Evolutionary conservation across 2,113 vertebrate species (phyloP), one percentile per base, ranked within the genome.

Genomic region (Calyptomena viridis): DNA sequence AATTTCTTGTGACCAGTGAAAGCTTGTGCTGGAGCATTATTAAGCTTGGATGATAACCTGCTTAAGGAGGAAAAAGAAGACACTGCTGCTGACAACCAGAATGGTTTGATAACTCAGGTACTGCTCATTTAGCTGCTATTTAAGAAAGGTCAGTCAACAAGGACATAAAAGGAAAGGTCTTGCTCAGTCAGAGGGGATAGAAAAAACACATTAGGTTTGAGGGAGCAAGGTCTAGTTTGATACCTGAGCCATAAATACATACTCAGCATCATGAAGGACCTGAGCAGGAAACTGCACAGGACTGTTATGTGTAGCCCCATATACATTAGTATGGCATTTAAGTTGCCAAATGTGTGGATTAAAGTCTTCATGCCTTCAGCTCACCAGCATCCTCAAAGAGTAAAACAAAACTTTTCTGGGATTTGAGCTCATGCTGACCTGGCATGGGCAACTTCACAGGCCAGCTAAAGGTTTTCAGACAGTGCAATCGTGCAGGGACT

Each of bases 401-500:
- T 47, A 53, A 81, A 84, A 35, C 8, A 39, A 20, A 44, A 55
- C 33, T 75, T 35, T 84, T 13, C 30, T 71, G 55, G 40, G n/a
- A 35, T 53, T 62, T 47, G 17, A 18, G 30, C 23, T 60, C 18
- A 19, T 33, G 24, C 72, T 90, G 44, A 37, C 27, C 15, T 39
- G 19, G 13, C 55, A 27, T 6, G 14, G n/a, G 69, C n/a, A 60
- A 22, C 8, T 14, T 69, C 50, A 22, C 44, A 40, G 73, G 60
- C n/a, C 47, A 30, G 12, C 23, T n/a, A 42, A n/a, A 58, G 47
- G 52, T 39, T 50, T 28, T 40, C 1, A 6, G 46, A 14, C 16
- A 35, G 16, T 4, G 1, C 3, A 17, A 12, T 9, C 1, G 1
- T 30, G 18, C 46, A 52, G 39, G 16, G 37, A 9, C 49, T 18